Evolutionary conservation across 2,888 invertebrate species (phyloP), one percentile per base, ranked within the genome.

Genomic region (Cartodere bifasciata): DNA sequence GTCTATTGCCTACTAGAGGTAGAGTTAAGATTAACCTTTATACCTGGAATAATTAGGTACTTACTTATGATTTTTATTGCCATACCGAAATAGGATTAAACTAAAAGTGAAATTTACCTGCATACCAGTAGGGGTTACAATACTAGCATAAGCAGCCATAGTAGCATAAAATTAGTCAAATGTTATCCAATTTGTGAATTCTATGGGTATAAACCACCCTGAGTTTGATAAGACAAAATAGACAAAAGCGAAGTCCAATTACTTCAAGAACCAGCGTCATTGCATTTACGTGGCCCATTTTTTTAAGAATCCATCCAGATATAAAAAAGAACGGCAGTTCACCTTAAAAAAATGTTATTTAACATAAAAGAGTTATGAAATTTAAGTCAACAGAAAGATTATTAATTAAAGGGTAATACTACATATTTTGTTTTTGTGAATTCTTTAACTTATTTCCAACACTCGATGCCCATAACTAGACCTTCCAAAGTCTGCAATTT

Each of bases 91-190:
- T n/a, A n/a, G n/a, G n/a, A n/a, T n/a, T n/a, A n/a, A n/a, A n/a
- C n/a, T n/a, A n/a, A n/a, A n/a, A n/a, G n/a, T n/a, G n/a, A n/a
- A n/a, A n/a, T n/a, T n/a, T n/a, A 78, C 79, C 69, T 86, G 86
- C 49, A 88, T 83, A 6, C 87, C 88, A 0, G 78, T 70, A 2
- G 86, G 85, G 2, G 88, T 79, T 1, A 85, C 72, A 37, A 80
- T 72, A 50, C 77, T 83, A 1, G 87, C 87, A 57, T 87, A 90
- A 0, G 86, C 83, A 11, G 86, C 77, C 83, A 88, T 85, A 7
- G 85, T 79, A 0, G 87, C 75, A 56, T 84, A 90, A 48, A 84
- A 84, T 52, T 90, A 70, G 12, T 91, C 91, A 53, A 85, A 84
- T 0, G 90, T 87, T 13, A 91, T 62, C 1, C 92, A 90, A 58